phyloP scores from a whole-genome alignment of 2,888 invertebrate species.

The Sepiola atlantica region DNA sequence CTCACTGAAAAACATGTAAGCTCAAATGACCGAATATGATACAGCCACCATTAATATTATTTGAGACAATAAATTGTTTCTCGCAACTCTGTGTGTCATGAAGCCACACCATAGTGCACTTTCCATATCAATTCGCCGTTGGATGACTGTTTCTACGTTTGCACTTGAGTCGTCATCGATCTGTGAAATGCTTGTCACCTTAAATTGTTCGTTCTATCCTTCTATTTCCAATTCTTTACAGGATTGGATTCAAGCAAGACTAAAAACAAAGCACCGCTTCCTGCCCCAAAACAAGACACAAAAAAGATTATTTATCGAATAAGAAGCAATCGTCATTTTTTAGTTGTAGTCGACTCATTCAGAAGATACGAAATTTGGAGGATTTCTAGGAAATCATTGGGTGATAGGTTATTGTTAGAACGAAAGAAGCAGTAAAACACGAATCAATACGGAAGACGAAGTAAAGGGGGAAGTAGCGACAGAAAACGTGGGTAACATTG shows the following conservation, averaged over 20 bases:
- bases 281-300: too few relatives aligned
- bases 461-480: neutral
- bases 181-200: neutral
- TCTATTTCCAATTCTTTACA: neutral
- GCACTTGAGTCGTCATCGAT: neutral
- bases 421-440: neutral
- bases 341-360: neutral
- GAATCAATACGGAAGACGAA: neutral
- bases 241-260: neutral
- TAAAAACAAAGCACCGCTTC: too few relatives aligned
- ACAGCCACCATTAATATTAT: neutral
- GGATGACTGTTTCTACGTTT: neutral
- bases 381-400: neutral
- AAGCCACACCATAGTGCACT: neutral
- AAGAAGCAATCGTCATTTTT: neutral
- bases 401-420: neutral
- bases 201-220: neutral
- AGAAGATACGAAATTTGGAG: neutral
- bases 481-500: too few relatives aligned
- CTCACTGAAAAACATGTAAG: neutral
- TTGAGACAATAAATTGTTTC: neutral
- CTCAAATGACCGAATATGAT: neutral
- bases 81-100: neutral
- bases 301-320: neutral
- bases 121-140: neutral